Base-by-base conservation (phyloP, 2,797 vertebrate genomes). In the Thaleichthys pacificus region DNA sequence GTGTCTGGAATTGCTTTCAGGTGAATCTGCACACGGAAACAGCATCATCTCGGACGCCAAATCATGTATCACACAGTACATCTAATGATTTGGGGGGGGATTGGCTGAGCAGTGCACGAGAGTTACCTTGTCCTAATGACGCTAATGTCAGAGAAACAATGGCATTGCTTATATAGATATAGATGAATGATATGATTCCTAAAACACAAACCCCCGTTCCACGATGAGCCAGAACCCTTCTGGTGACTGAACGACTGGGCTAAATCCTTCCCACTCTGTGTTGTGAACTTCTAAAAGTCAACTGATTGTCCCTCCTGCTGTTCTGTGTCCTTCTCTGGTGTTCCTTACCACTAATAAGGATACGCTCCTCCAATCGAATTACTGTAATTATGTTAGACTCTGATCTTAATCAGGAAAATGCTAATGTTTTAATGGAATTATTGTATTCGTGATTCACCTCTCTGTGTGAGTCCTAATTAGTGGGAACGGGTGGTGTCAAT, bases 351-450 rank as follows among this genome's bases (percentile, higher is more conserved):
- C 65, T 80, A 80, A 77, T 83, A 76, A 66, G 78, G 75, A 54
- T 65, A 70, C 54, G 73, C 66, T 68, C 54, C 84, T 86, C 75
- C 70, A 85, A 80, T 84, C 72, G 70, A 84, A 81, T 85, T 81
- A 82, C 35, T 51, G 12, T 81, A 84, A 88, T 85, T 77, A 73
- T 68, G 66, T 86, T 80, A 76, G 22, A 71, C 69, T 77, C 56
- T 76, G 73, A 81, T 78, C 60, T 84, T 77, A 78, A 76, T 80
- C 80, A 84, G 0, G 30, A 78, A 80, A 73, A 71, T 86, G 70
- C 69, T 83, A 85, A 84, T 81, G 85, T 71, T 71, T 77, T 83
- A 77, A 84, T 89, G 82, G 61, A 84, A 85, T 86, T 68, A 84
- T 42, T 71, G 75, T 80, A 73, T 80, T 0, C 56, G 64, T 68